phyloP scores from a whole-genome alignment of 2,797 vertebrate genomes.

The Chromis chromis region DNA sequence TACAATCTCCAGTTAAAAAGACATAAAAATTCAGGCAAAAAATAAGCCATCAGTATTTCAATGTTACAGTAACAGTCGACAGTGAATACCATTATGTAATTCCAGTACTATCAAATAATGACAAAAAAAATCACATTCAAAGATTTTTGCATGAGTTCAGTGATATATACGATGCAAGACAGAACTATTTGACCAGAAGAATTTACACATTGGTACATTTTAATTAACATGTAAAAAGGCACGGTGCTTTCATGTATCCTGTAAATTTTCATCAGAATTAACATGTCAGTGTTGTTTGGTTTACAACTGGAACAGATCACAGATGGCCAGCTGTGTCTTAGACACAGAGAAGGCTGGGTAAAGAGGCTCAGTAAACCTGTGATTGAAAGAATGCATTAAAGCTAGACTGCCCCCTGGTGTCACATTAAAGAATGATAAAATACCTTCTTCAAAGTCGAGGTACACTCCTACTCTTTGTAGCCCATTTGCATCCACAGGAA shows the following conservation, averaged over 20 bases:
- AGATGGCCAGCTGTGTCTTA: slow-evolving; percentile 74
- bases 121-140: slow-evolving; percentile 40
- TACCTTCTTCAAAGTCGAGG: slow-evolving; percentile 82
- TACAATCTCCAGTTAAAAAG: background rate
- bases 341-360: slow-evolving; percentile 80
- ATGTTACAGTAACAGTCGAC: background rate
- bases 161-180: slow-evolving; percentile 6
- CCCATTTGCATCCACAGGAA: slow-evolving; percentile 58
- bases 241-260: background rate
- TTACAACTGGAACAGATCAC: slow-evolving; percentile 67
- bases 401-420: slow-evolving; percentile 78
- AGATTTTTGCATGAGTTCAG: background rate
- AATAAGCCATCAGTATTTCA: background rate
- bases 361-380: slow-evolving; percentile 78
- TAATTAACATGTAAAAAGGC: slow-evolving; percentile 44
- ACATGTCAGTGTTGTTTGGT: background rate
- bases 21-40: slow-evolving; percentile 23
- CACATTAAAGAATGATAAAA: slow-evolving; percentile 84
- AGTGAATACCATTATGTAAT: background rate
- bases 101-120: slow-evolving; percentile 14
- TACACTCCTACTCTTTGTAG: slow-evolving; percentile 80
- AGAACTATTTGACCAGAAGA: background rate
- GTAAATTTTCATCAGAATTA: slow-evolving; percentile 10
- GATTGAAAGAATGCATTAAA: slow-evolving; percentile 82
- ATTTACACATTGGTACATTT: background rate